Evolutionary conservation across 2,888 invertebrate species (phyloP).

Genomic region (Rhopalosiphum nymphaeae): DNA sequence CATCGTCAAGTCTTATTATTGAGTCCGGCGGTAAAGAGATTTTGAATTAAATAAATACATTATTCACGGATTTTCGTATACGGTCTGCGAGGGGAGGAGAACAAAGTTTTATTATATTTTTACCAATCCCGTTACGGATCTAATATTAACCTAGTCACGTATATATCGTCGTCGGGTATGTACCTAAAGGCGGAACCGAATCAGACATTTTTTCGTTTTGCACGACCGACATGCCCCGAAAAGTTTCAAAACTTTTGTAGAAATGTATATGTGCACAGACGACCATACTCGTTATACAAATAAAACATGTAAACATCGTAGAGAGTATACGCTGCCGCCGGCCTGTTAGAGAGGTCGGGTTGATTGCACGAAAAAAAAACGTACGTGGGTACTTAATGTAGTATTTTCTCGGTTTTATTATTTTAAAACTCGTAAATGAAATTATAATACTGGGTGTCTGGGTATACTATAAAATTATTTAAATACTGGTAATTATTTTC

Average conservation of each 20-base stretch:
- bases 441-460: not conserved
- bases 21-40: not conserved
- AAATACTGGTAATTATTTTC: not conserved
- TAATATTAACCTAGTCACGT: constrained; percentile 17
- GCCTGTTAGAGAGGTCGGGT: not conserved
- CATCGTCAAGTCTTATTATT: not conserved
- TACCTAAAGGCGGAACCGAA: not conserved
- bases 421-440: not conserved
- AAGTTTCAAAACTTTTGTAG: constrained; percentile 2
- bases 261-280: not conserved
- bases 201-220: not conserved
- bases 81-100: not conserved
- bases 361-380: not conserved
- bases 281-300: not conserved
- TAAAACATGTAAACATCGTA: not conserved
- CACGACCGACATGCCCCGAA: not conserved
- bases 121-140: not conserved
- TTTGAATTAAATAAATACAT: constrained; percentile 9
- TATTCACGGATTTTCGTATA: constrained; percentile 1
- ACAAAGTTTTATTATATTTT: constrained; percentile 10
- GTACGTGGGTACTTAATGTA: not conserved
- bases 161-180: not conserved
- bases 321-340: not conserved
- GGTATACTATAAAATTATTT: not conserved
- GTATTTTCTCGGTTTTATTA: not conserved